Conservation (phyloP, 2,797 vertebrate species). For the Amblyopsis hoosieri region DNA sequence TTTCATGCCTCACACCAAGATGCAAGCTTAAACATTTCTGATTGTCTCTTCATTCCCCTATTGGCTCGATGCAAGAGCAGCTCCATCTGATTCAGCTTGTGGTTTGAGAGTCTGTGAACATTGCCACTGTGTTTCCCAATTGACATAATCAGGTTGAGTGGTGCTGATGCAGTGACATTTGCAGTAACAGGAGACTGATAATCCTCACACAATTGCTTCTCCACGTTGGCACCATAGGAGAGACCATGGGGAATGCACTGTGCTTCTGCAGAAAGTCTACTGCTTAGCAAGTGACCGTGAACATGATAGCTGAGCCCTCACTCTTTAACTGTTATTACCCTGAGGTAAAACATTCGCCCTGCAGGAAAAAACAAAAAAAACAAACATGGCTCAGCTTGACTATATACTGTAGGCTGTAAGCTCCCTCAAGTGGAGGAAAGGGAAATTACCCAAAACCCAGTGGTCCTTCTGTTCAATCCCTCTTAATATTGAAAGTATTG, state of each 20-base stretch:
- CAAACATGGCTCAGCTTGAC: neutral
- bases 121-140: conserved; percentile 52
- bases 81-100: conserved; percentile 27
- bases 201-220: conserved; percentile 69
- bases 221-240: conserved; percentile 44
- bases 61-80: conserved; percentile 34
- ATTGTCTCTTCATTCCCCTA: conserved; percentile 68
- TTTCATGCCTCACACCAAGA: conserved; percentile 38
- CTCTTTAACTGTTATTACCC: conserved; percentile 68
- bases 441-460: conserved; percentile 37
- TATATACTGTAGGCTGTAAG: conserved; percentile 45
- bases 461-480: conserved; percentile 33
- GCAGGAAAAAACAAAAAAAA: conserved; percentile 47
- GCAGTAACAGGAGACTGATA: conserved; percentile 67
- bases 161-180: conserved; percentile 73
- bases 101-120: conserved; percentile 53
- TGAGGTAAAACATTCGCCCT: conserved; percentile 55
- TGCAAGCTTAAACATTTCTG: conserved; percentile 44
- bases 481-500: conserved; percentile 39
- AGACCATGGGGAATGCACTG: conserved; percentile 46
- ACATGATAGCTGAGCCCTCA: conserved; percentile 57
- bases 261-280: conserved; percentile 55
- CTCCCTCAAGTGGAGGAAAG: conserved; percentile 67
- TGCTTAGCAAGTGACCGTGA: conserved; percentile 61
- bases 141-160: conserved; percentile 70